Conservation (phyloP, 2,888 invertebrate genomes). For the Chydorus sphaericus region DNA sequence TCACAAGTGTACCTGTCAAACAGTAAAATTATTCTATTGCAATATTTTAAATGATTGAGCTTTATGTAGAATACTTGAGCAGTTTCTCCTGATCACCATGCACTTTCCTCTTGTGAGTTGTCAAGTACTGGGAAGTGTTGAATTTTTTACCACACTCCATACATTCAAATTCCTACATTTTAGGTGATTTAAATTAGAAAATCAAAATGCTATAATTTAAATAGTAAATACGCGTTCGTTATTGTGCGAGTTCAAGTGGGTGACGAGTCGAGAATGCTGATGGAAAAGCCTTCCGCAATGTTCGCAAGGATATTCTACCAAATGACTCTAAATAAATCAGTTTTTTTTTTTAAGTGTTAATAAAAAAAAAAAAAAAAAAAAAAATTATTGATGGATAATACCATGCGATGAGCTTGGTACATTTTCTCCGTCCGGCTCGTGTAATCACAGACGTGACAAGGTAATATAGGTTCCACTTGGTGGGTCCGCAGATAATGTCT, state of each 20-base stretch:
- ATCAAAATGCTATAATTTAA: too few relatives aligned
- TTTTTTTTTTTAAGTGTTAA: too few relatives aligned
- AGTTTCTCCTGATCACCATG: conserved; percentile 7
- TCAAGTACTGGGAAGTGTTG: conserved; percentile 6
- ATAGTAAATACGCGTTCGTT: conserved; percentile 17
- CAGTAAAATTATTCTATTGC: neutral
- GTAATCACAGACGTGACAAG: conserved; percentile 10
- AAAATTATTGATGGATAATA: too few relatives aligned
- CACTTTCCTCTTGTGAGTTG: conserved; percentile 3
- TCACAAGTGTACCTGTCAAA: conserved; percentile 7
- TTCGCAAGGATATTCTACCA: conserved; percentile 8
- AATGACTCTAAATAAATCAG: too few relatives aligned
- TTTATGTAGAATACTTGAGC: neutral
- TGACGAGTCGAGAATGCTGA: conserved; percentile 9
- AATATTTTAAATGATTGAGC: too few relatives aligned
- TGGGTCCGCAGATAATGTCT: conserved; percentile 7
- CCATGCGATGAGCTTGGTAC: conserved; percentile 11
- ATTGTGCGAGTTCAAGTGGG: conserved; percentile 20
- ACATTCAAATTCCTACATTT: conserved; percentile 18
- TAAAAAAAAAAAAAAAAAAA: too few relatives aligned
- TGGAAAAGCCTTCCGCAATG: conserved; percentile 4
- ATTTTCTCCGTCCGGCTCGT: conserved; percentile 11
- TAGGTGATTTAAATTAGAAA: too few relatives aligned
- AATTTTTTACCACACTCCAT: conserved; percentile 18
- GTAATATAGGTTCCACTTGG: conserved; percentile 6